Evolutionary conservation across 2,113 vertebrate species (phyloP), one percentile per base, ranked within the genome.

Genomic region (Aramus guarauna): DNA sequence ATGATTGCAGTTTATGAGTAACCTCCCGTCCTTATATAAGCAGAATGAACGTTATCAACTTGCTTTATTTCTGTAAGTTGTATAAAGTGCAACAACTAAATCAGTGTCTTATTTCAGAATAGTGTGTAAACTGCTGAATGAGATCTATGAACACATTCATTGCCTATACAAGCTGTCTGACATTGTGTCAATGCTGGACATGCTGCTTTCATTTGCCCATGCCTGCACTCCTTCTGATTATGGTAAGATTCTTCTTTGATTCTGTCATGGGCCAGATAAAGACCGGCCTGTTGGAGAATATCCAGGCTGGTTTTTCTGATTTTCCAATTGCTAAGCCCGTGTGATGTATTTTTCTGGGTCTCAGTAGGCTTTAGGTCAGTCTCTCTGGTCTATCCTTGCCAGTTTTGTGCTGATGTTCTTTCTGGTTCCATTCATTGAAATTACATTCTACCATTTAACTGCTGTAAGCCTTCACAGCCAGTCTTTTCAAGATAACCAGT

Each of bases 121-220:
- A 90, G 98, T 99, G 45, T 99, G 99, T 91, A 99, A 99, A 82
- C 98, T 99, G 50, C 98, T 99, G 32, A 98, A 96, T 66, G 99
- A 99, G 73, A 97, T 99, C 95, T 99, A 99, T 47, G 98, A 99
- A 69, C 98, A 99, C 84, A 98, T 99, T 63, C 99, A 99, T 96
- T 99, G 99, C 95, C 97, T 99, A 3, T 99, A 99, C 96, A 99
- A 99, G 97, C 98, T 99, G 29, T 99, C 99, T 17, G 99, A 99
- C 93, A 98, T 99, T 15, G 99, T 99, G 23, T 99, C 99, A 22
- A 99, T 99, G 99, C 97, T 99, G 97, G 99, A 99, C 92, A 99
- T 99, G 99, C 96, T 99, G 90, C 98, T 99, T 55, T 99, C 99
- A 2, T 98, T 99, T 95, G 99, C 99, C 81, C 99, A 99, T 11